phyloP scores from a whole-genome alignment of 2,888 invertebrate genomes.

The Herminia tarsipennalis region DNA sequence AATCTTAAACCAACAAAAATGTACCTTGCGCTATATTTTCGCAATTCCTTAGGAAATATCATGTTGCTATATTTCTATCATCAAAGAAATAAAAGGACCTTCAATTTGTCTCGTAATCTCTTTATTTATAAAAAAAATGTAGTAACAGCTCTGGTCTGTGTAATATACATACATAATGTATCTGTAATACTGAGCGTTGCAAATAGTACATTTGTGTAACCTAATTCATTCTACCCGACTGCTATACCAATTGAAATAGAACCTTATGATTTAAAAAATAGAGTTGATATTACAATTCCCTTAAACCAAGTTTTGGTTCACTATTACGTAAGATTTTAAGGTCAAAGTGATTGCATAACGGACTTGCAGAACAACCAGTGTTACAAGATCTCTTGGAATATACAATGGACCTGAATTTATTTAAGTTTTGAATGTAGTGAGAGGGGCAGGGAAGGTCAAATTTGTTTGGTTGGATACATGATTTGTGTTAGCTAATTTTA shows the following conservation, averaged over 20 bases:
- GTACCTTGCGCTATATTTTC: too few relatives aligned
- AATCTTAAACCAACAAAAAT: too few relatives aligned
- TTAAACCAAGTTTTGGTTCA: constrained; percentile 57
- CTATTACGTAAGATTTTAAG: constrained; percentile 80
- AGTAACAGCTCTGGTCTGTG: constrained; percentile 23
- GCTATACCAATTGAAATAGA: constrained; percentile 26
- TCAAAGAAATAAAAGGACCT: constrained; percentile 22
- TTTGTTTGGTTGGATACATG: constrained; percentile 41
- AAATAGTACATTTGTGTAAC: constrained; percentile 64
- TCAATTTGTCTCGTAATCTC: constrained; percentile 20
- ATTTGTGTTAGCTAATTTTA: constrained; percentile 70
- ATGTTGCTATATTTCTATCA: background rate
- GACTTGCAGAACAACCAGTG: constrained; percentile 55
- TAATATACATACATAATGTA: constrained; percentile 43
- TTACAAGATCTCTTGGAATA: constrained; percentile 52
- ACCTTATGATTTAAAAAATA: constrained; percentile 15
- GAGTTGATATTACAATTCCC: constrained; percentile 33
- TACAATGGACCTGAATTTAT: constrained; percentile 35
- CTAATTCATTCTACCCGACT: constrained; percentile 56
- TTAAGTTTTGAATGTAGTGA: constrained; percentile 17
- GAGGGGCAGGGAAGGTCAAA: constrained; percentile 44
- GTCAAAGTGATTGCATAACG: constrained; percentile 76
- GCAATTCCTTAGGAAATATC: background rate
- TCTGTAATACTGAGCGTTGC: constrained; percentile 45
- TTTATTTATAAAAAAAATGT: constrained; percentile 29